Base-by-base conservation (phyloP, 2,888 invertebrate species). In the Amphipyra tragopoginis region DNA sequence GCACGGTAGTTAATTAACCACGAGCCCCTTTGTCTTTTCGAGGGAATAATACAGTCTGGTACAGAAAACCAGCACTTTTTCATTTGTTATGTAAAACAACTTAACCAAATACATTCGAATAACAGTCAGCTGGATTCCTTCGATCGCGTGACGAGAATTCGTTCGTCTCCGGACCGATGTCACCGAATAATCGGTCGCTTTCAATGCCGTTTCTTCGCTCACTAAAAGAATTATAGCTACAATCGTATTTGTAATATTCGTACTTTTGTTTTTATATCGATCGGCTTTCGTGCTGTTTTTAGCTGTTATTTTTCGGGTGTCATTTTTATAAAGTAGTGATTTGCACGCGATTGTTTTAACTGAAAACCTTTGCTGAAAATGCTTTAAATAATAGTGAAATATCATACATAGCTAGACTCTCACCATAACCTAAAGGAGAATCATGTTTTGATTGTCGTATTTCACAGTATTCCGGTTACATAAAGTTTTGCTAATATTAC, bases 121-220 rank as follows among this genome's bases (percentile, higher is more conserved):
- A 21, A 26, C 51, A 47, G 34, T 43, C 47, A 45, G 80, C 97
- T 96, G 0, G 97, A 52, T 71, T 64, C 57, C 39, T 55, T 13
- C 7, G 7, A 61, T 78, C 55, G 77, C 77, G 77, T 78, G 77
- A 54, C 74, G 13, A 33, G 7, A 11, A 6, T 52, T 40, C 74
- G 66, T 79, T 65, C 57, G 59, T 66, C 66, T 98, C 98, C 86
- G 98, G 13, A 81, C 98, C 98, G 71, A 97, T 97, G 70, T 77
- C 77, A 74, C 68, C 64, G 52, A 62, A 68, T 68, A 68, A 65
- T 60, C 48, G 68, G 15, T 57, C 33, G 53, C 59, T 65, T 73
- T 79, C 74, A 74, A 75, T 79, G 56, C 54, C 50, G 53, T 65
- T 74, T 65, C 53, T 71, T 75, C 34, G 38, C 38, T 29, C 38